Conservation (phyloP, 1,140 invertebrate genomes). For the Gonatopus flavifemur region DNA sequence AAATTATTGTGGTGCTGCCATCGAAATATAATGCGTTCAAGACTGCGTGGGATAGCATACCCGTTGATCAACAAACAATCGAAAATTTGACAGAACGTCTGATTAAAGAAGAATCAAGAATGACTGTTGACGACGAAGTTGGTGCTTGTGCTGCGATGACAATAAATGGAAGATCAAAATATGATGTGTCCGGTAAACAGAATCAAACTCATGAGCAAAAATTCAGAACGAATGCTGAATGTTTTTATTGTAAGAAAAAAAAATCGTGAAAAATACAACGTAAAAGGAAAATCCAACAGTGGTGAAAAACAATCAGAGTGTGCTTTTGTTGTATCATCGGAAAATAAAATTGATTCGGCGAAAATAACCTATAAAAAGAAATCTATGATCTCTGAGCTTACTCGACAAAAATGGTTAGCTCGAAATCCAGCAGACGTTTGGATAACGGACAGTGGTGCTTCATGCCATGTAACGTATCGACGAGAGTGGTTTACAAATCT, state of each 20-base stretch:
- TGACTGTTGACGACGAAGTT: neutral
- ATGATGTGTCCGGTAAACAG: too few relatives aligned
- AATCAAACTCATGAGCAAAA: too few relatives aligned
- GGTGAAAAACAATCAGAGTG: neutral
- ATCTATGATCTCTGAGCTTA: too few relatives aligned
- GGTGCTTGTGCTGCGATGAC: too few relatives aligned
- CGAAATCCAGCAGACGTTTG: too few relatives aligned
- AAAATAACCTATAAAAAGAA: too few relatives aligned
- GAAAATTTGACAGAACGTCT: neutral
- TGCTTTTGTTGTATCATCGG: neutral
- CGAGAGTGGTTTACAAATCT: constrained; percentile 1
- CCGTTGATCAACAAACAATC: neutral
- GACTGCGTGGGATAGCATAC: neutral
- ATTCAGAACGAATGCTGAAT: constrained; percentile 1
- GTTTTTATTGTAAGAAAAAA: constrained; percentile 19
- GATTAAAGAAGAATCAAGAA: neutral
- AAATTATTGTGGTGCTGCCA: neutral
- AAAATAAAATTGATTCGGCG: too few relatives aligned
- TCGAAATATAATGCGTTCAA: neutral
- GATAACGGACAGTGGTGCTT: neutral
- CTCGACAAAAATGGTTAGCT: neutral
- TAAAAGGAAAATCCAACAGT: neutral
- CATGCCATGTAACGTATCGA: neutral
- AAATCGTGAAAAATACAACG: constrained; percentile 20
- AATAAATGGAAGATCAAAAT: too few relatives aligned